A percentile compares a stretch with the other conserved stretches of the same genome.
Evolutionary conservation across 2,113 vertebrate genomes (phyloP).

Genomic region (Clarias macrocephalus): DNA sequence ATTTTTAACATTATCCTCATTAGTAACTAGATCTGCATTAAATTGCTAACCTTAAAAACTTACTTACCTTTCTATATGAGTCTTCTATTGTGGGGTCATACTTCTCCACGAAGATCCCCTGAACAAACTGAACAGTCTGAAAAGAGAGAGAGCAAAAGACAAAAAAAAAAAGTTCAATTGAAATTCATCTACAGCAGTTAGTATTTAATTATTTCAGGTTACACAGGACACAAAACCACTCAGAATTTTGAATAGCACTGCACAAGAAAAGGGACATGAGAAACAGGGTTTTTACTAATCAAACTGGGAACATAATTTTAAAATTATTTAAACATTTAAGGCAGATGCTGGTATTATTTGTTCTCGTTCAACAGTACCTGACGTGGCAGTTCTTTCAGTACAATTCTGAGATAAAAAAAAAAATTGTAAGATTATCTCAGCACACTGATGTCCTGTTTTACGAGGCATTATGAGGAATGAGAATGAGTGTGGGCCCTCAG

Average conservation of each 20-base stretch:
- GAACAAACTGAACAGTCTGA: constrained; percentile 31
- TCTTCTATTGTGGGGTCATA: constrained; percentile 41
- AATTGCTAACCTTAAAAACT: background rate
- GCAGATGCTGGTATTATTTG: background rate
- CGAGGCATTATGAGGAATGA: background rate
- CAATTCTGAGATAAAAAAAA: background rate
- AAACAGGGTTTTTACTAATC: background rate
- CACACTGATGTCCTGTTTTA: background rate
- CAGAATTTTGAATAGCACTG: background rate
- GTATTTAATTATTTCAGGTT: background rate
- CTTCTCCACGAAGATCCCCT: constrained; percentile 34
- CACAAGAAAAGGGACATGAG: background rate
- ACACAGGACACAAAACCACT: background rate
- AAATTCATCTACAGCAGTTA: background rate
- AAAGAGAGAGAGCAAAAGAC: background rate
- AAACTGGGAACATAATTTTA: background rate
- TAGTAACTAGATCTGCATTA: background rate
- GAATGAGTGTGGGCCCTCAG: background rate
- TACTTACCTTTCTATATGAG: constrained; percentile 54
- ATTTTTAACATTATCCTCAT: no score
- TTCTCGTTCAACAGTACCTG: background rate
- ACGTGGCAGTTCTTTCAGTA: background rate
- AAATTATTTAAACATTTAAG: background rate
- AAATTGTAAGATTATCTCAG: background rate
- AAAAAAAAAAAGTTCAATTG: background rate